These are phyloP conservation scores for Tenualosa ilisha DNA, from an alignment of 2,797 vertebrate species.

Conservation along the genomic window DNA sequence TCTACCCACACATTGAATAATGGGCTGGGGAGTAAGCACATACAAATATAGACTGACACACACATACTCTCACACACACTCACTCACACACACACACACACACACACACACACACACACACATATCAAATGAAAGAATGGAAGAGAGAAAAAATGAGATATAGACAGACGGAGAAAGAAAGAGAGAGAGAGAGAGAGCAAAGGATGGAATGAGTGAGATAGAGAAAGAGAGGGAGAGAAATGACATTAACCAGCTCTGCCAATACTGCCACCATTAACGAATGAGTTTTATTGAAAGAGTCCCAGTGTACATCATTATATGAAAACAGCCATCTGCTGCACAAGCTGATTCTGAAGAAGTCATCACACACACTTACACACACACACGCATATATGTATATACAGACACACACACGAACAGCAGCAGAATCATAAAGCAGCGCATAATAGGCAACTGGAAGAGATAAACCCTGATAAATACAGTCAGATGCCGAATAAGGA, in stretches of 20 bases:
- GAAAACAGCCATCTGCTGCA: constrained; percentile 21
- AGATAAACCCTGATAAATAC: neutral
- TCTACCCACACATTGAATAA: constrained; percentile 1
- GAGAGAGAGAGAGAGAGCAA: neutral
- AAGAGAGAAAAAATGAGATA: neutral
- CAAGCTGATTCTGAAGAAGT: neutral
- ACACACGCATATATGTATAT: neutral
- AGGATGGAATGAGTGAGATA: neutral
- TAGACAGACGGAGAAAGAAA: neutral
- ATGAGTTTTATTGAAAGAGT: constrained; percentile 49
- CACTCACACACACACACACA: constrained; percentile 19
- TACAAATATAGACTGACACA: constrained; percentile 18
- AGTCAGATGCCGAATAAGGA: neutral
- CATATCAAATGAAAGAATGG: neutral
- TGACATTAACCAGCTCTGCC: constrained; percentile 53
- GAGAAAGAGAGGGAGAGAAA: constrained; percentile 19
- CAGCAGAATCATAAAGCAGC: neutral
- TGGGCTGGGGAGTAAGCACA: neutral
- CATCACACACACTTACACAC: neutral
- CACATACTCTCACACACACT: constrained; percentile 21
- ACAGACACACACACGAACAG: neutral
- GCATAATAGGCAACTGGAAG: neutral
- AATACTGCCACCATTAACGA: constrained; percentile 54
- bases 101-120: constrained; percentile 3
- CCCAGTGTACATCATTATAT: constrained; percentile 26